Percentiles rank a stretch among this genome's conserved stretches.
Conservation (phyloP, 2,888 invertebrate species). For the Thera britannica region DNA sequence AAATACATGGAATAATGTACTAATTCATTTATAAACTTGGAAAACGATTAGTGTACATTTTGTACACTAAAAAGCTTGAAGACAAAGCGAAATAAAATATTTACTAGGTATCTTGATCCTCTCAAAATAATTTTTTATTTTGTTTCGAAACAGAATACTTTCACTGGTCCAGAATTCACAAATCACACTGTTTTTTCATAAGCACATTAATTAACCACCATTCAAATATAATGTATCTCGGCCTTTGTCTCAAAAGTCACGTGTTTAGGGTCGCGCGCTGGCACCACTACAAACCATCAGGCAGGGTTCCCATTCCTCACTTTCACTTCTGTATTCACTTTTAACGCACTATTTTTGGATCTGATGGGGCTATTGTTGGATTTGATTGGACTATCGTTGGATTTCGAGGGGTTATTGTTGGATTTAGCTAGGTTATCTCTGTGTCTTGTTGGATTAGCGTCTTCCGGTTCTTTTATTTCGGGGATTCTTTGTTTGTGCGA, state of each 20-base stretch:
- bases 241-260: slow-evolving; percentile 79
- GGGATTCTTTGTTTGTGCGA: slow-evolving; percentile 61
- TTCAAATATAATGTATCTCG: slow-evolving; percentile 74
- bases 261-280: slow-evolving; percentile 73
- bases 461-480: slow-evolving; percentile 71
- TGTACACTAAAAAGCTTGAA: not conserved
- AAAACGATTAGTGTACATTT: not conserved
- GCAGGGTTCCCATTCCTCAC: slow-evolving; percentile 53
- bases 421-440: slow-evolving; percentile 14
- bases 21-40: not conserved
- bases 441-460: slow-evolving; percentile 31
- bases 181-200: slow-evolving; percentile 10
- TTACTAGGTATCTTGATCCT: not conserved
- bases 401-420: slow-evolving; percentile 34
- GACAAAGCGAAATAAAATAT: not conserved
- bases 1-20: not conserved
- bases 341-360: slow-evolving; percentile 45
- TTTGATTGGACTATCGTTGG: slow-evolving; percentile 27
- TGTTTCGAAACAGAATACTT: not conserved
- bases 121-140: not conserved
- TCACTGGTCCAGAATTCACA: not conserved
- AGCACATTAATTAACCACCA: slow-evolving; percentile 23
- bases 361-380: slow-evolving; percentile 38
- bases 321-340: slow-evolving; percentile 48
- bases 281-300: slow-evolving; percentile 80